Evolutionary conservation across 2,888 invertebrate species (phyloP).

Genomic region (Thyatira batis): DNA sequence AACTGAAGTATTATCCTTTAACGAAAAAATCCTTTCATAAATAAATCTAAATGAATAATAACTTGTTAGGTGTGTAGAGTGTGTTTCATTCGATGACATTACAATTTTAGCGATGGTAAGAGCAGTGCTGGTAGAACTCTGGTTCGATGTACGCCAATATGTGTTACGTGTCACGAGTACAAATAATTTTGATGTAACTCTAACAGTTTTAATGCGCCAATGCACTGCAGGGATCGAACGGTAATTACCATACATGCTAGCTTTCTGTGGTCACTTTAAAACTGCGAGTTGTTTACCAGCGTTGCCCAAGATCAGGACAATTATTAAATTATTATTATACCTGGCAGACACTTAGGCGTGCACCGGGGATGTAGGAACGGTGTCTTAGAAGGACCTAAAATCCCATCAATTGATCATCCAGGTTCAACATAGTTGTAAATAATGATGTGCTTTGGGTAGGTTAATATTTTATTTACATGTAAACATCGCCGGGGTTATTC

Average conservation of each 20-base stretch:
- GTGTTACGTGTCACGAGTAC: neutral
- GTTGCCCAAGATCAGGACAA: slow-evolving; percentile 17
- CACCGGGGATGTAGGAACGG: slow-evolving; percentile 34
- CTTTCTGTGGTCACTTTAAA: neutral
- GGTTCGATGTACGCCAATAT: neutral
- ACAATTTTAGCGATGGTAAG: neutral
- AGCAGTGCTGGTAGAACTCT: neutral
- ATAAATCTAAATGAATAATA: neutral
- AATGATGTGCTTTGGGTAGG: neutral
- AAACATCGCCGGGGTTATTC: neutral
- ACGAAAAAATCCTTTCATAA: neutral
- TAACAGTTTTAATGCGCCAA: neutral
- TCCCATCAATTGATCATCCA: slow-evolving; percentile 25
- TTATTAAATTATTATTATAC: slow-evolving; percentile 29
- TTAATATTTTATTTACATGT: too few relatives aligned
- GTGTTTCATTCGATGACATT: neutral
- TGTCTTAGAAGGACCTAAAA: slow-evolving; percentile 44
- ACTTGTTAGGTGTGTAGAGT: neutral
- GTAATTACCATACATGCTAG: neutral
- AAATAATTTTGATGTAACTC: neutral
- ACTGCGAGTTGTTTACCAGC: slow-evolving; percentile 29
- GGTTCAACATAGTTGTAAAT: slow-evolving; percentile 28
- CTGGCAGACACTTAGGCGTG: slow-evolving; percentile 37
- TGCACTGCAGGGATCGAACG: neutral
- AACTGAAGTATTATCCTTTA: too few relatives aligned